Conservation (phyloP, 37 sponge, comb jelly and placozoan genomes). For the Chondrosia reniformis region DNA sequence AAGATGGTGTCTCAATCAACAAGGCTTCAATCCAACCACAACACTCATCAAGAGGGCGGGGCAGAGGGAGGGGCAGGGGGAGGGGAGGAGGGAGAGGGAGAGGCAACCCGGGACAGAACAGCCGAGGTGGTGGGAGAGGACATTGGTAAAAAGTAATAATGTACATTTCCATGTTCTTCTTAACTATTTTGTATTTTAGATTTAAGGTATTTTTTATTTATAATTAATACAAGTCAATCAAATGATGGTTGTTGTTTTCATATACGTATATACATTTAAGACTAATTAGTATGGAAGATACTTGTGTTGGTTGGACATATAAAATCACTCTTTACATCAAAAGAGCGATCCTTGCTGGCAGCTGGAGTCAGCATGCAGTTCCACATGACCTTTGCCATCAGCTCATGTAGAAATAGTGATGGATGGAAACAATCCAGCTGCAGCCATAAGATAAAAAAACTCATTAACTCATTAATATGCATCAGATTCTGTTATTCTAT, state of each 20-base stretch:
- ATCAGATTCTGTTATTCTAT: background rate
- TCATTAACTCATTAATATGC: background rate
- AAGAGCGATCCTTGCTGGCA: constrained; percentile 42
- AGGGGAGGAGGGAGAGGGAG: constrained; percentile 48
- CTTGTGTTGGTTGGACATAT: constrained; percentile 67
- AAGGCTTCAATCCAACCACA: too few relatives aligned
- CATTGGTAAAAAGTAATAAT: too few relatives aligned
- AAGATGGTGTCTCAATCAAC: too few relatives aligned
- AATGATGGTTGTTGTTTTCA: too few relatives aligned
- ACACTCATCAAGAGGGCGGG: constrained; percentile 30
- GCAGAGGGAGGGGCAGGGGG: constrained; percentile 58
- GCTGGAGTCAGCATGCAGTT: constrained; percentile 82
- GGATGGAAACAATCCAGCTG: constrained; percentile 90
- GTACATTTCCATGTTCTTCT: too few relatives aligned
- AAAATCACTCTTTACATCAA: constrained; percentile 41
- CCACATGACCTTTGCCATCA: constrained; percentile 77
- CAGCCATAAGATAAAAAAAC: background rate
- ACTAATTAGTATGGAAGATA: constrained; percentile 57
- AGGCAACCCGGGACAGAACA: background rate
- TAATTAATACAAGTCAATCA: too few relatives aligned
- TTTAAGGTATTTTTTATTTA: too few relatives aligned
- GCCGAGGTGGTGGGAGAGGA: too few relatives aligned
- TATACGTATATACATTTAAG: too few relatives aligned
- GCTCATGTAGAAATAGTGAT: constrained; percentile 60
- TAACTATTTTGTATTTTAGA: too few relatives aligned